Conservation (phyloP, 2,797 vertebrate species). For the Apogon hyalosoma region DNA sequence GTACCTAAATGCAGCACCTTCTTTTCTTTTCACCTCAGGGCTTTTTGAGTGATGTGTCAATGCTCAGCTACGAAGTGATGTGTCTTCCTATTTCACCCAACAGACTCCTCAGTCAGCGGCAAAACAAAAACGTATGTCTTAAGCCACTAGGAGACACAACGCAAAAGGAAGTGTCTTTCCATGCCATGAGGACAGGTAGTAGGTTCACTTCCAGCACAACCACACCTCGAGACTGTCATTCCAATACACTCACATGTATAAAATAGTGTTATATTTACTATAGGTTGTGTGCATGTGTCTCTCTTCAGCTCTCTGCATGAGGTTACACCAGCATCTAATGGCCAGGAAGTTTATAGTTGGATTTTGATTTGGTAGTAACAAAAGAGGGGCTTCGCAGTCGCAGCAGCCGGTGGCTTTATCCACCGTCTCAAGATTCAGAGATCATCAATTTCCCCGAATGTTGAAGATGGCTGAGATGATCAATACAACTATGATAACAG, state of each 20-base stretch:
- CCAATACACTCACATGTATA: conserved; percentile 57
- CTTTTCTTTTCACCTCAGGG: conserved; percentile 29
- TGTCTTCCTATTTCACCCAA: conserved; percentile 35
- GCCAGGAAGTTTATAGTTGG: conserved; percentile 14
- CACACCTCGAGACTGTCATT: conserved; percentile 58
- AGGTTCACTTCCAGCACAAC: conserved; percentile 56
- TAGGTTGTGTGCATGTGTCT: conserved; percentile 8
- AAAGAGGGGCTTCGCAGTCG: conserved; percentile 24
- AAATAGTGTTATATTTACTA: conserved; percentile 33
- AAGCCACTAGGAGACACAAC: conserved; percentile 22
- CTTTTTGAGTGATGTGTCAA: conserved; percentile 50
- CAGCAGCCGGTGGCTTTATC: conserved; percentile 46
- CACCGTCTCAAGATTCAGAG: conserved; percentile 17
- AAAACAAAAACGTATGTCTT: conserved; percentile 28
- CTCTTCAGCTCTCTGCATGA: conserved; percentile 2
- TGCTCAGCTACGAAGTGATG: conserved; percentile 39
- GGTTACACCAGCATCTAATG: conserved; percentile 12
- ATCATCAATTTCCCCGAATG: conserved; percentile 27
- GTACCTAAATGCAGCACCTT: conserved; percentile 4
- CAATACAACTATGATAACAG: conserved; percentile 34
- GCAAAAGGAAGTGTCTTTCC: conserved; percentile 32
- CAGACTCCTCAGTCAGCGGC: conserved; percentile 48
- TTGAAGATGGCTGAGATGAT: conserved; percentile 32
- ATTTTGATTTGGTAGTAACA: conserved; percentile 40
- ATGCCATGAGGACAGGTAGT: conserved; percentile 50